Evolutionary conservation across 2,113 vertebrate genomes (phyloP).

Genomic region (Gallinago undulata): DNA sequence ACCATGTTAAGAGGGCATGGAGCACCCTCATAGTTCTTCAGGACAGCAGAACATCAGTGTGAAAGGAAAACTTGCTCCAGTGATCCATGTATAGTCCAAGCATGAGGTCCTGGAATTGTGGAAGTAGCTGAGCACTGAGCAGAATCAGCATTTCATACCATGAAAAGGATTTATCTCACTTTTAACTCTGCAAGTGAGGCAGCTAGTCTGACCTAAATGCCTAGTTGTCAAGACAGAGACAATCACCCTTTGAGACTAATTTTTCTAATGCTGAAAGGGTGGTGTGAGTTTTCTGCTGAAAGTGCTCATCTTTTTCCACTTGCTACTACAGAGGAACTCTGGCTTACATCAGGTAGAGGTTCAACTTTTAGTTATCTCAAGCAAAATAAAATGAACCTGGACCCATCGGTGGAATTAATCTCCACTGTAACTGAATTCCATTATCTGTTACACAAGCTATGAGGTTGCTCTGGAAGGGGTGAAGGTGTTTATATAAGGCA

Average conservation of each 20-base stretch:
- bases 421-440: background rate
- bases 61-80: background rate
- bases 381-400: background rate
- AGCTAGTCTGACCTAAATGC: background rate
- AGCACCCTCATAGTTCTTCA: background rate
- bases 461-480: background rate
- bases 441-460: background rate
- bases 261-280: background rate
- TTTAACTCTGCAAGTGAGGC: background rate
- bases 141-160: background rate
- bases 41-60: background rate
- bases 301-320: background rate
- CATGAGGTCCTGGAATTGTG: background rate
- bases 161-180: background rate
- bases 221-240: background rate
- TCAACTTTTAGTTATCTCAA: background rate
- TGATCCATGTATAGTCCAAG: background rate
- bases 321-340: background rate
- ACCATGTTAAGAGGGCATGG: accelerated
- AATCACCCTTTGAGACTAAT: background rate
- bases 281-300: background rate
- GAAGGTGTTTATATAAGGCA: background rate
- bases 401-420: background rate
- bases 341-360: background rate
- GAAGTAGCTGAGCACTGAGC: background rate